A percentile compares a stretch with the other conserved stretches of the same genome.
phyloP scores from a whole-genome alignment of 2,113 vertebrate species.

The Elgaria multicarinata region DNA sequence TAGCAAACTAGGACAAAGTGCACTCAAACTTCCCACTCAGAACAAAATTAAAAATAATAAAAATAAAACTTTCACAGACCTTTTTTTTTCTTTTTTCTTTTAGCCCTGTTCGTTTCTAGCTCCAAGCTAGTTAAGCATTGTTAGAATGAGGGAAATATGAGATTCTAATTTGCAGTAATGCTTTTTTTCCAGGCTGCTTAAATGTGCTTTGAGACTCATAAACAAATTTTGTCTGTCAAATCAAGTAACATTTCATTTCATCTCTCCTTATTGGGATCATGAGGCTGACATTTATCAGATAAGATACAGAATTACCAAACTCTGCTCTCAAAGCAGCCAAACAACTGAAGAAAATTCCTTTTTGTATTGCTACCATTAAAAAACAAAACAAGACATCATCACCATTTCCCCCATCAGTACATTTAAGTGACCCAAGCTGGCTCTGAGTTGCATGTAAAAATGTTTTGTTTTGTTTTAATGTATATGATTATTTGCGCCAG shows the following conservation, averaged over 20 bases:
- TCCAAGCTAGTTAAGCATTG: slow-evolving; percentile 30
- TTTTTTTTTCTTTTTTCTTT: background rate
- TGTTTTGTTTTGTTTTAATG: background rate
- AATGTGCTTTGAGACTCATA: slow-evolving; percentile 48
- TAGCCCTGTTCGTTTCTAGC: background rate
- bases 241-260: slow-evolving; percentile 59
- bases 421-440: slow-evolving; percentile 22
- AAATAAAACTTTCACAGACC: background rate
- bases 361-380: slow-evolving; percentile 2
- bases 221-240: slow-evolving; percentile 69
- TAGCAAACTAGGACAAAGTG: background rate
- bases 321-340: slow-evolving; percentile 53
- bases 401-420: slow-evolving; percentile 29
- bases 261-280: slow-evolving; percentile 61
- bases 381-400: background rate
- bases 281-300: slow-evolving; percentile 67
- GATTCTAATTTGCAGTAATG: slow-evolving; percentile 64
- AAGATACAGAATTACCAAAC: slow-evolving; percentile 60
- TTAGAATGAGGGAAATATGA: slow-evolving; percentile 52
- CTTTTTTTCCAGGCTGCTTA: slow-evolving; percentile 53
- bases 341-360: slow-evolving; percentile 16
- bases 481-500: background rate
- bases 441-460: background rate
- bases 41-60: too few relatives aligned
- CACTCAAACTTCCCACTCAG: background rate